phyloP scores from a whole-genome alignment of 2,797 vertebrate genomes.

The Syndactyla subalaris region DNA sequence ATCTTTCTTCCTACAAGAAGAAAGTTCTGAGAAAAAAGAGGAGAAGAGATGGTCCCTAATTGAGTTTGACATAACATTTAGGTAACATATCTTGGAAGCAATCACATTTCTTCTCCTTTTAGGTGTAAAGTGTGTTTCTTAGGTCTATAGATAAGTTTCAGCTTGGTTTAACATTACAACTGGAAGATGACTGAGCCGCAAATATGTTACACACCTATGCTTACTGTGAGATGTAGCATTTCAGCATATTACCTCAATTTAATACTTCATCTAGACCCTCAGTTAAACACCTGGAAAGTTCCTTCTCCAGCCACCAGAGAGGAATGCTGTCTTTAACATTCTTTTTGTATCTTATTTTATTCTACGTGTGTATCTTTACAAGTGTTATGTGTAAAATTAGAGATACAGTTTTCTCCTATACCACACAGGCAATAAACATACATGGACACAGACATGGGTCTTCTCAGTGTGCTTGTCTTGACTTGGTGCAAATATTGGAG shows the following conservation, averaged over 20 bases:
- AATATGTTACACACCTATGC: not conserved
- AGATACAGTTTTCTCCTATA: not conserved
- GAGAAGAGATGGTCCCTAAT: not conserved
- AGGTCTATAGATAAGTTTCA: not conserved
- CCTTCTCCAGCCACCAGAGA: not conserved
- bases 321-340: not conserved
- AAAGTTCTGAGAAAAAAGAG: not conserved
- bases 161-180: not conserved
- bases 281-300: not conserved
- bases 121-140: not conserved
- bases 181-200: not conserved
- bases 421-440: not conserved
- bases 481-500: not conserved
- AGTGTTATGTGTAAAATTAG: not conserved
- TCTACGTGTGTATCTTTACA: not conserved
- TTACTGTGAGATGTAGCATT: not conserved
- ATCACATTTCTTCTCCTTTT: not conserved
- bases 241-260: not conserved
- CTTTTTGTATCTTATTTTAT: not conserved
- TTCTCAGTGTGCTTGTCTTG: not conserved
- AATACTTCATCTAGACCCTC: not conserved
- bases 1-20: not conserved
- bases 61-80: not conserved
- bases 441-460: not conserved
- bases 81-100: not conserved